Evolutionary conservation across 2,888 invertebrate genomes (phyloP).

Genomic region (Dynastes hyllus): DNA sequence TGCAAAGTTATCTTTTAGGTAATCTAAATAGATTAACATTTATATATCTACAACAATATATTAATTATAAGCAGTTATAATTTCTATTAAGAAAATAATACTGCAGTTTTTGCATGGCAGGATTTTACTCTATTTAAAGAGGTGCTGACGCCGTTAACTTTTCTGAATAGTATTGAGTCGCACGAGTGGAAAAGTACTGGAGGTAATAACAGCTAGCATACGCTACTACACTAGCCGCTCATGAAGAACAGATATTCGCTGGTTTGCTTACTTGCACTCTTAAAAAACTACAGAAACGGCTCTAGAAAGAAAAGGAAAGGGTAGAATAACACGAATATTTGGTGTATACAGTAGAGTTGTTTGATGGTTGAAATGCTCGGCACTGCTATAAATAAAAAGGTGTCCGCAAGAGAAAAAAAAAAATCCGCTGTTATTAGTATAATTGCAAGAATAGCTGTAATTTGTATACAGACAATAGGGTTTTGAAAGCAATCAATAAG

Average conservation of each 20-base stretch:
- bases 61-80: no score
- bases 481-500: constrained; percentile 6
- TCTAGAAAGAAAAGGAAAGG: neutral
- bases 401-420: no score
- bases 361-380: neutral
- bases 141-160: neutral
- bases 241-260: constrained; percentile 23
- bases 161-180: neutral
- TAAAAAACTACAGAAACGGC: neutral
- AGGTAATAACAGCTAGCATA: constrained; percentile 14
- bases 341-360: neutral
- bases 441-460: neutral
- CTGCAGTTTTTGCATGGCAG: no score
- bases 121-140: no score
- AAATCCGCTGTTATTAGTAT: no score
- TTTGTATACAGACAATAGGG: neutral
- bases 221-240: neutral
- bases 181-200: constrained; percentile 27
- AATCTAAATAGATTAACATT: no score
- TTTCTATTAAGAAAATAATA: no score
- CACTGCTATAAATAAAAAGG: neutral
- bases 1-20: no score
- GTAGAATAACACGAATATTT: neutral
- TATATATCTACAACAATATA: no score
- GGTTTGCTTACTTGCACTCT: neutral